A percentile compares a stretch with the other conserved stretches of the same genome.
Conservation (phyloP, 2,113 vertebrate genomes). For the Ammodytes marinus region DNA sequence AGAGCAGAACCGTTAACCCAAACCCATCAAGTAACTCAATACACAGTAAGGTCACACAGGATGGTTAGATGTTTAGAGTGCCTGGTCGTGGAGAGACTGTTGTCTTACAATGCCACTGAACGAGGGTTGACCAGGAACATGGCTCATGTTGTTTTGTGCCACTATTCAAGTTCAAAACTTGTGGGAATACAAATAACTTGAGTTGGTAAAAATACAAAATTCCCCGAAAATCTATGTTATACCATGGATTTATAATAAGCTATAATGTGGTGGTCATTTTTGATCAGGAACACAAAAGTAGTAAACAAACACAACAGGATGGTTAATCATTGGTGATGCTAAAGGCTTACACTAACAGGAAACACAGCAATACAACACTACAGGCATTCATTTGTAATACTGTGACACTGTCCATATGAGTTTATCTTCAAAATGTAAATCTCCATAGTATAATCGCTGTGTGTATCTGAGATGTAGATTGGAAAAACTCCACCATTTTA, state of each 20-base stretch:
- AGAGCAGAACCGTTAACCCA: conserved; percentile 54
- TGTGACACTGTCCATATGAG: neutral
- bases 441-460: neutral
- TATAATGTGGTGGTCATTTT: no score
- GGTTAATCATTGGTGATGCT: neutral
- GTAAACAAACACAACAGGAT: neutral
- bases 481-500: neutral
- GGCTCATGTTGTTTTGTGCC: no score
- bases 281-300: no score
- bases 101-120: conserved; percentile 12
- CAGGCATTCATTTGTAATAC: neutral
- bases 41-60: conserved; percentile 28
- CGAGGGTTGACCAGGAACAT: neutral
- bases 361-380: neutral
- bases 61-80: neutral
- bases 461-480: neutral
- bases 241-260: no score
- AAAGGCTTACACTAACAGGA: neutral
- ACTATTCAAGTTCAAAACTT: no score
- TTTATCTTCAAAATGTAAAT: conserved; percentile 4
- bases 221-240: no score
- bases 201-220: no score
- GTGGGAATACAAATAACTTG: no score
- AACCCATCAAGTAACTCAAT: conserved; percentile 39
- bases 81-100: neutral